Base-by-base conservation (phyloP, 1,140 invertebrate genomes). In the Piezodorus guildinii region DNA sequence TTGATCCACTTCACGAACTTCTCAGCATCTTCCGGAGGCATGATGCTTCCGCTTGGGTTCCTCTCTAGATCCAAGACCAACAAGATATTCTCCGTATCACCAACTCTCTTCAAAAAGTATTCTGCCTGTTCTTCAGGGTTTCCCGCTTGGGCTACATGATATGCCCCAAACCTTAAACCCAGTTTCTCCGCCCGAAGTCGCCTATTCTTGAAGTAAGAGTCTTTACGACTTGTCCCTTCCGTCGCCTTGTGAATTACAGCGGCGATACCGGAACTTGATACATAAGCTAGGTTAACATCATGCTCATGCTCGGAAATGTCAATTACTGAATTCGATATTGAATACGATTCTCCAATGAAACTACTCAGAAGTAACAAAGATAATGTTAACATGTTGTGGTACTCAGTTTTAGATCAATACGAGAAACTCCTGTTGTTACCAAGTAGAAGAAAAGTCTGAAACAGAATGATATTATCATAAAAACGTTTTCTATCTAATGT, bases 231-330 rank as follows among this genome's bases (percentile, higher is more conserved):
- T 44, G 27, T 23, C 0, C 65, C 65, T 30, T 63, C 34, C 6
- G 61, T 66, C 25, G 45, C 61, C 9, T 63, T 62, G 45, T 66
- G 65, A 25, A 66, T 66, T 4, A 66, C 62, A 23, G 39, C 65
- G 1, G 54, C n/a, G 23, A 51, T 60, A 8, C 61, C 65, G 34
- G 34, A 39, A 10, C 12, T 39, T 39, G 12, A 1, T 1, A 39
- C 12, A 10, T 6, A 1, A 39, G 6, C 34, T 10, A 39, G 12
- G 34, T 12, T 39, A 6, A 10, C 1, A 30, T 5, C 9, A 39
- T 6, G 34, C 6, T 10, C 9, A 1, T 39, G 34, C 12, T 8
- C 34, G 6, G 34, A 39, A 10, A 39, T 12, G 34, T 39, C 34
- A 39, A 39, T 39, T 5, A 39, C 34, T 10, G 12, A 10, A 39